These are phyloP conservation scores for Tetrapedia diversipes DNA, from an alignment of 2,888 invertebrate species.

Conservation along the genomic window DNA sequence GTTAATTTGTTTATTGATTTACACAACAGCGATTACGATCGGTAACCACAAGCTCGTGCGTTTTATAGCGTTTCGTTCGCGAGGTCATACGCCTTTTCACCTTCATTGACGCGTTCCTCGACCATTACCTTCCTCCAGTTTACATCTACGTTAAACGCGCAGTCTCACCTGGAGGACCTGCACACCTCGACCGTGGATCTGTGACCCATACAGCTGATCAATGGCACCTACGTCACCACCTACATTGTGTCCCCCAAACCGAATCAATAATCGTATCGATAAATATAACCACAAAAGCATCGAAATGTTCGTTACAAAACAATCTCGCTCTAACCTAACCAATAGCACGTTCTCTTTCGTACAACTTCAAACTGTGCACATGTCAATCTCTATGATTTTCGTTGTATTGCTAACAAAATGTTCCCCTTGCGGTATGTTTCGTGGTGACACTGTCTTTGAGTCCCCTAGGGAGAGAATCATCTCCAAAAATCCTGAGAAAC, in stretches of 20 bases:
- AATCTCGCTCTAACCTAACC: no score
- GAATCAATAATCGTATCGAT: slow-evolving; percentile 12
- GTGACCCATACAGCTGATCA: slow-evolving; percentile 16
- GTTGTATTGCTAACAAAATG: no score
- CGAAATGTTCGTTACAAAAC: no score
- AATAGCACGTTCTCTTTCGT: no score
- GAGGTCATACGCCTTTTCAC: slow-evolving; percentile 46
- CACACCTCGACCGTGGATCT: neutral
- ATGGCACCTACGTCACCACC: neutral
- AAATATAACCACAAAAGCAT: neutral
- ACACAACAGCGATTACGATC: neutral
- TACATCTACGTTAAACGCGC: slow-evolving; percentile 31
- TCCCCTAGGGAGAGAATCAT: no score
- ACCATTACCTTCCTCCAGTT: slow-evolving; percentile 12
- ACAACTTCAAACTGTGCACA: no score
- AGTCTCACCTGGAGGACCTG: slow-evolving; percentile 41
- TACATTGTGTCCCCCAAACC: neutral
- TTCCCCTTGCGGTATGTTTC: no score
- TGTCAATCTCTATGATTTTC: no score
- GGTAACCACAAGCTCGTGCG: neutral
- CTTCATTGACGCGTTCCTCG: slow-evolving; percentile 32
- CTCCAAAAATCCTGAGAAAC: neutral
- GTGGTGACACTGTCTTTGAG: no score
- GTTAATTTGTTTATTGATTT: neutral
- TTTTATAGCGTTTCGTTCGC: slow-evolving; percentile 12